Percentiles rank a stretch among this genome's conserved stretches.
Conservation (phyloP, 2,888 invertebrate species). For the Linnaemya vulpina region DNA sequence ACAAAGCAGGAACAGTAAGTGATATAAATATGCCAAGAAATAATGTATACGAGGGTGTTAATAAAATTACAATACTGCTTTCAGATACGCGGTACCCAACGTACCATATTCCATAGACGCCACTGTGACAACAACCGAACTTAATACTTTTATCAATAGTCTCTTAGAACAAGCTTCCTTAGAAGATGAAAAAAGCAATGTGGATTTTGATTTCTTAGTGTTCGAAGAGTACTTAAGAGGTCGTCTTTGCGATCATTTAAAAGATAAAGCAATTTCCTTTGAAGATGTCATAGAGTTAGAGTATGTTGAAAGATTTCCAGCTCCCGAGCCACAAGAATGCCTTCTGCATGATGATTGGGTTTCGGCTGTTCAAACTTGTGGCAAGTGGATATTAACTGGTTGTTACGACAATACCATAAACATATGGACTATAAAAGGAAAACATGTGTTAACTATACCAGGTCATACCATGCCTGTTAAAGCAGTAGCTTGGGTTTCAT, state of each 20-base stretch:
- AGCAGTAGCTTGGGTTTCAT: constrained; percentile 92
- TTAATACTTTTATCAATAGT: constrained; percentile 92
- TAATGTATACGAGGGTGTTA: not conserved
- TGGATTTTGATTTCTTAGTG: constrained; percentile 94
- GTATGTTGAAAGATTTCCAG: constrained; percentile 94
- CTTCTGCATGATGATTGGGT: constrained; percentile 99
- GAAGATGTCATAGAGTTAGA: constrained; percentile 95
- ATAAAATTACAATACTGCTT: not conserved
- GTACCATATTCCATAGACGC: constrained; percentile 92
- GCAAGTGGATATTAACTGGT: constrained; percentile 93
- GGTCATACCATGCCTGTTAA: constrained; percentile 95
- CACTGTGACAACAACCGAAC: constrained; percentile 86
- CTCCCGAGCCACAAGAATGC: constrained; percentile 96
- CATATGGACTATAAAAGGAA: constrained; percentile 94
- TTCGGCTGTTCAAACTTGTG: constrained; percentile 89
- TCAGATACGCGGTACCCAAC: constrained; percentile 93
- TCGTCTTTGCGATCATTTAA: constrained; percentile 88
- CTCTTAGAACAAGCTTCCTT: constrained; percentile 83
- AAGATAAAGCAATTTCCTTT: constrained; percentile 89
- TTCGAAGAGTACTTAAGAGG: constrained; percentile 89
- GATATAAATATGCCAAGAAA: not conserved
- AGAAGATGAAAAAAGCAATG: constrained; percentile 59
- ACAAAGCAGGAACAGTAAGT: constrained; percentile 92
- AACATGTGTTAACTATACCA: constrained; percentile 91
- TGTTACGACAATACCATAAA: constrained; percentile 97